Evolutionary conservation across 1,140 invertebrate species (phyloP), one percentile per base, ranked within the genome.

Genomic region (Drosophila subobscura): DNA sequence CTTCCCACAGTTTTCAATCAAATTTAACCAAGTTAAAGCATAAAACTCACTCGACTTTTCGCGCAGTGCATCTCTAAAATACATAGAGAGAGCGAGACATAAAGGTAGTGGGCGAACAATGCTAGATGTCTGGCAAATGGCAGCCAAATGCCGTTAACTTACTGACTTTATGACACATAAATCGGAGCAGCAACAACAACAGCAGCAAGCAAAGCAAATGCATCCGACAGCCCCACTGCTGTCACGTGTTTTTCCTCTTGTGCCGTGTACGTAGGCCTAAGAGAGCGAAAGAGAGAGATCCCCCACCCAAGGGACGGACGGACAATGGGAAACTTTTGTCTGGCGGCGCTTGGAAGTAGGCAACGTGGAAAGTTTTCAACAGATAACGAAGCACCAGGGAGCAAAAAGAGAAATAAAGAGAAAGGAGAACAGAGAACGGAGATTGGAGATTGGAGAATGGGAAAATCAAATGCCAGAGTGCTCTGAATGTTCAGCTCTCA

Each of bases 161-260:
- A 89, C 80, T 89, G 84, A 89, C 84, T 89, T 89, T 89, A 89
- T 89, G 84, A 90, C 84, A 89, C 84, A 89, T 89, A 89, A 89
- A 89, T 90, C 77, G 84, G 73, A 74, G 83, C 58, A 46, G 23
- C 63, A 71, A 20, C 41, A 66, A 63, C 75, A 65, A 67, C 63
- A 71, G 20, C 41, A 66, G 63, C 75, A 65, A 66, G 66, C 75
- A 65, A 72, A 6, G 61, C 50, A 56, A 70, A 68, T 70, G 66
- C 66, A 70, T 49, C 66, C 66, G 66, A 68, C 65, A 68, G 61
- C 49, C 40, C 29, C 6, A 10, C 8, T 37, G 60, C 54, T 64
- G 60, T 64, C 60, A 68, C 66, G 66, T 68, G 66, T 70, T 68
- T 46, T 25, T 68, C 33, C 10, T 8, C 33, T 10, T 37, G 37